Evolutionary conservation across 1,140 invertebrate genomes (phyloP), one percentile per base, ranked within the genome.

Genomic region (Condylostylus longicornis): DNA sequence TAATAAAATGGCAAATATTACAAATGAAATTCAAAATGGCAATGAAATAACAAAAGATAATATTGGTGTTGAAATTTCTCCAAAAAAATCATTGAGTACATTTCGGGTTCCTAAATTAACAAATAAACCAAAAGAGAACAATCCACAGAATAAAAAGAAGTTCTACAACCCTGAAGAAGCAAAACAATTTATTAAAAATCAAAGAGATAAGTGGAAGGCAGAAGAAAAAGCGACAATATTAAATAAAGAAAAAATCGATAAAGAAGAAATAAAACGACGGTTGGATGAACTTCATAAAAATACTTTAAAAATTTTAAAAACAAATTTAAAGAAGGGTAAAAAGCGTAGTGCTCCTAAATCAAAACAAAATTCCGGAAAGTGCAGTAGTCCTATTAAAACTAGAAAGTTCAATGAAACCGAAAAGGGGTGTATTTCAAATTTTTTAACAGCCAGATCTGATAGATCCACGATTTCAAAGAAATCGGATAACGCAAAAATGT

Each of bases 181-280:
- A 5, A 13, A 31, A 19, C 13, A 41, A 28, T 37, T 27, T 33
- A 41, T 41, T 12, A 10, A 13, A 6, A 18, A 32, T 10, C 40
- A 41, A 27, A 19, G 35, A 18, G 18, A 37, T n/a, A 32, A 37
- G 18, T 12, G 40, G 10, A 37, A 27, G 17, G 18, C n/a, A 17
- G 22, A 30, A 20, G 28, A 12, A 5, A 17, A 8, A 18, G 18
- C 33, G 2, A 36, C 28, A 30, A 37, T 37, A n/a, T 17, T 13
- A 20, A 13, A 12, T 15, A 23, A 23, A 17, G 5, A 18, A 2
- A 5, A 8, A 3, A 17, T 21, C 4, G 14, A 23, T 4, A 45
- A 43, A 17, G 43, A 45, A 15, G 37, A 47, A 32, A 49, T 49
- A 15, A 49, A 45, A 28, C 35, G 45, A 32, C 35, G 47, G 9